Base-by-base conservation (phyloP, 2,113 vertebrate species). In the Polypterus bichir region DNA sequence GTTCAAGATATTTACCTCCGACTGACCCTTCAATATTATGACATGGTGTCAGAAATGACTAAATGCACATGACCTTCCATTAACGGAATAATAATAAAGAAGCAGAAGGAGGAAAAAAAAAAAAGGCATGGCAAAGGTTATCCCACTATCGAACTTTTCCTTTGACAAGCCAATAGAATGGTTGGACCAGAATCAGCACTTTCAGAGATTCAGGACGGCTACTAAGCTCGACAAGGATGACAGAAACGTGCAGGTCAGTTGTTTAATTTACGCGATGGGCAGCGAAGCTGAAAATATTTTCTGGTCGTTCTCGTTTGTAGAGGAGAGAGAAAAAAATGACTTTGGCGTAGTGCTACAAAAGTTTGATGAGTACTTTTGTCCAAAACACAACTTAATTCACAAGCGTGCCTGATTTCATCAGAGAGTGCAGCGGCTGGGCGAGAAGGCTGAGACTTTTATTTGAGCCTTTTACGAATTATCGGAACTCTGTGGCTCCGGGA, bases 241-340 rank as follows among this genome's bases (percentile, higher is more conserved):
- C 9, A 61, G 56, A 6, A 48, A 62, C 3, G 56, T 70, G 9
- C 65, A 67, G 56, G 65, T 67, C 51, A 67, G 65, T 67, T 67
- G 53, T 4, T 53, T 65, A 8, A 68, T 70, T 6, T 70, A 70
- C 45, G 48, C 53, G 4, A 63, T 68, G 48, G 57, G 63, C 3
- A 62, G 55, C 58, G 52, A 67, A 48, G 65, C 69, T 11, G 48
- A 70, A 49, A 56, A 67, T 3, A n/a, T n/a, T n/a, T n/a, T n/a
- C n/a, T n/a, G n/a, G n/a, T 59, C 57, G 3, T 70, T 70, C 58
- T 44, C 52, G 4, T 70, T 68, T 47, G 10, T 46, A 3, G 52
- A 60, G 5, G 60, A 65, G 44, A n/a, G 9, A 9, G 57, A 63
- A 9, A 46, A 68, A 7, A 61, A n/a, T 11, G 60, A 56, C 3